Percentiles rank a stretch among this genome's conserved stretches.
These are phyloP conservation scores for Cerastis rubricosa DNA, from an alignment of 2,888 invertebrate genomes.

Conservation along the genomic window DNA sequence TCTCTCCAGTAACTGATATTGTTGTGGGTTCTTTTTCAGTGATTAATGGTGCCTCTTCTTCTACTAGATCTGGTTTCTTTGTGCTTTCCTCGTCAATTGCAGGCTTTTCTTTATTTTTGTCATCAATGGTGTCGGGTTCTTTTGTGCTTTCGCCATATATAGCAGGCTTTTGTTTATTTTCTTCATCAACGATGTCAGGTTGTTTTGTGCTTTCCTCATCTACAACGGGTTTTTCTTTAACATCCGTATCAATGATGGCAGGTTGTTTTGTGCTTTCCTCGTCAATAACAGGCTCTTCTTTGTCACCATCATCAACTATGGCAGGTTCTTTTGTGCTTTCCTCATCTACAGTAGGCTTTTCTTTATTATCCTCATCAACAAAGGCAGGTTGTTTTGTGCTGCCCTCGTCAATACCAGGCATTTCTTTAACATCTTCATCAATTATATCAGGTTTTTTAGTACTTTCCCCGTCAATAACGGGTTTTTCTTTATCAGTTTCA, in stretches of 20 bases:
- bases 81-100: neutral
- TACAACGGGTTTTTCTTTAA: neutral
- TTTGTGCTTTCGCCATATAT: conserved; percentile 11
- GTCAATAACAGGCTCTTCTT: neutral
- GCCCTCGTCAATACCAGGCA: neutral
- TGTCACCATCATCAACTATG: neutral
- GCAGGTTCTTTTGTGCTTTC: neutral
- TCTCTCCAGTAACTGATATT: conserved; percentile 23
- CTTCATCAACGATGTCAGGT: neutral
- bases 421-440: conserved; percentile 8
- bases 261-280: conserved; percentile 22
- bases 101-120: conserved; percentile 6
- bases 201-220: neutral
- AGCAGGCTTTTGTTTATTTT: conserved; percentile 16
- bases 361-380: neutral
- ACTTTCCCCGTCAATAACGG: neutral
- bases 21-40: conserved; percentile 13
- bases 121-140: conserved; percentile 1
- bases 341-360: neutral
- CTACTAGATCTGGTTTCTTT: conserved; percentile 17
- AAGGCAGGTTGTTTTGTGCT: neutral
- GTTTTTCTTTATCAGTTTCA: conserved; percentile 13
- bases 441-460: neutral
- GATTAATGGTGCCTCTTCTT: conserved; percentile 26
- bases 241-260: neutral